These are phyloP conservation scores for Plestiodon gilberti DNA, from an alignment of 2,113 vertebrate species.

Conservation along the genomic window DNA sequence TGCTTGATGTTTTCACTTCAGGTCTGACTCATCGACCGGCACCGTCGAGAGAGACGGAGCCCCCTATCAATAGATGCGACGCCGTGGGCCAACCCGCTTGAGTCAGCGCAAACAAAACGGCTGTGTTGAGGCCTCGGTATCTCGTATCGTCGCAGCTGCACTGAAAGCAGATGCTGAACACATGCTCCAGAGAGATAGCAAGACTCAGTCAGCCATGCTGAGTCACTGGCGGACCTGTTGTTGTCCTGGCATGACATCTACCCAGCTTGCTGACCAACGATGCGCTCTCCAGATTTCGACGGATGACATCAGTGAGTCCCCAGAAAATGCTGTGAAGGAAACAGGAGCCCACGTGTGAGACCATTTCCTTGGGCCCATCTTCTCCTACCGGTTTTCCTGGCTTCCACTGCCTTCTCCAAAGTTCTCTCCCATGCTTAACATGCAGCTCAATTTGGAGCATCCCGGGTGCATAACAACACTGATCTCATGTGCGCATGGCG, in stretches of 20 bases:
- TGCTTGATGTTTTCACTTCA: neutral
- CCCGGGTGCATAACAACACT: too few relatives aligned
- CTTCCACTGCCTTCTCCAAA: neutral
- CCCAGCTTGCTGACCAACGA: conserved; percentile 14
- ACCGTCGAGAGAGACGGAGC: neutral
- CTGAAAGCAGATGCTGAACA: neutral
- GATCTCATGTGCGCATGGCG: too few relatives aligned
- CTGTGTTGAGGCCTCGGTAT: neutral
- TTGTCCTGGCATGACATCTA: conserved; percentile 29
- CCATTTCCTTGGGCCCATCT: too few relatives aligned
- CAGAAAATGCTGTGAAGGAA: neutral
- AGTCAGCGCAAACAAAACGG: conserved; percentile 24
- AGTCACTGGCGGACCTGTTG: conserved; percentile 9
- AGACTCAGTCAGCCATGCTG: neutral
- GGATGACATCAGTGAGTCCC: neutral
- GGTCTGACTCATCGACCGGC: neutral
- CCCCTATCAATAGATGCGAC: neutral
- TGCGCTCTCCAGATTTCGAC: rapidly evolving
- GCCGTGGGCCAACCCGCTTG: conserved; percentile 27
- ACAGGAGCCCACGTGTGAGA: neutral
- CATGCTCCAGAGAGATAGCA: neutral
- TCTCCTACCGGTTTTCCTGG: too few relatives aligned
- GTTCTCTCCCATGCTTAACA: too few relatives aligned
- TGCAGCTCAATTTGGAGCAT: too few relatives aligned
- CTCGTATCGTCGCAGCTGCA: conserved; percentile 21